Evolutionary conservation across 2,797 vertebrate species (phyloP).

Genomic region (Gallirallus australis): DNA sequence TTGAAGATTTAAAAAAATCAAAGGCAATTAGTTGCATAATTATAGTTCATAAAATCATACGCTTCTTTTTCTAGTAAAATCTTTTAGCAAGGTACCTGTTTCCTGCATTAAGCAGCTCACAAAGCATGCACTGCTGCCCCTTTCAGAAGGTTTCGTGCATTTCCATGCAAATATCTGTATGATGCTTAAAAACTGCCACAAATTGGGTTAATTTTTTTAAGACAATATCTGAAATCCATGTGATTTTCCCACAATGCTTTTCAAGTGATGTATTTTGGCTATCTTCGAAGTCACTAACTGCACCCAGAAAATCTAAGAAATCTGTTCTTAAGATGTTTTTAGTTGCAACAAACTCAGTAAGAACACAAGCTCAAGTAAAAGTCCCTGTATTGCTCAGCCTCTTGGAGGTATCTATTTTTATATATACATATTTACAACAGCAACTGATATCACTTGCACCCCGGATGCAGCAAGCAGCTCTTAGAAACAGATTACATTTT

Average conservation of each 20-base stretch:
- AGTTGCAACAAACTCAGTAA: background rate
- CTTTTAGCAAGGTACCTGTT: background rate
- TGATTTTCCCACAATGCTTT: background rate
- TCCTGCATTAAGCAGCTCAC: background rate
- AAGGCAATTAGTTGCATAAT: background rate
- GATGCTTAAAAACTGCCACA: background rate
- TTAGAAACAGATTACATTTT: background rate
- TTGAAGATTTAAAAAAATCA: background rate
- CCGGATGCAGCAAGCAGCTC: background rate
- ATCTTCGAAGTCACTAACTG: background rate
- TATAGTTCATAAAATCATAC: background rate
- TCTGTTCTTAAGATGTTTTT: background rate
- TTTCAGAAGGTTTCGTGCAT: background rate
- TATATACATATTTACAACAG: background rate
- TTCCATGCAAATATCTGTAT: background rate
- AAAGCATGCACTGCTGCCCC: background rate
- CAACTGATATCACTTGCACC: background rate
- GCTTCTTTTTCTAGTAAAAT: background rate
- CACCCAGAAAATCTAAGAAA: background rate
- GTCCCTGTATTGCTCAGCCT: background rate
- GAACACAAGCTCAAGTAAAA: background rate
- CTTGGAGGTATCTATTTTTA: background rate
- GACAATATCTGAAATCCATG: background rate
- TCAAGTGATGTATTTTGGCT: background rate
- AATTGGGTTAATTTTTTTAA: background rate